phyloP scores from a whole-genome alignment of 1,140 invertebrate species.

The Brachionus paranguensis region DNA sequence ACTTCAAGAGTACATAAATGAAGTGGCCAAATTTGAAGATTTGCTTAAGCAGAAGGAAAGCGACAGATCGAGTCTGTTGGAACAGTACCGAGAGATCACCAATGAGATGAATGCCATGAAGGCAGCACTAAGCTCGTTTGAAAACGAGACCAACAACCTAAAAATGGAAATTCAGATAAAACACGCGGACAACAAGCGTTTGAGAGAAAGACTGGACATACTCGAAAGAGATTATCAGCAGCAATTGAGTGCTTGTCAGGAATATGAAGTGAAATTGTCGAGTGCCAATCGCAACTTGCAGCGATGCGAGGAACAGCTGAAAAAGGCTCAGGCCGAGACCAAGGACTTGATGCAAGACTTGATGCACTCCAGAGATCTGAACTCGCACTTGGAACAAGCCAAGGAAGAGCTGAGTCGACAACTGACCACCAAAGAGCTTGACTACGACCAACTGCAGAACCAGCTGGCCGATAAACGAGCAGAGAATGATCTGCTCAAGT shows the following conservation, averaged over 20 bases:
- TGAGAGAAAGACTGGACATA: constrained; percentile 50
- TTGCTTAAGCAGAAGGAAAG: constrained; percentile 52
- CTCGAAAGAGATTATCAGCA: constrained; percentile 52
- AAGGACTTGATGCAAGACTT: constrained; percentile 49
- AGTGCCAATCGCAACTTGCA: constrained; percentile 49
- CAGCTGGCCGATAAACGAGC: constrained; percentile 49
- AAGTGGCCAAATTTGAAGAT: constrained; percentile 53
- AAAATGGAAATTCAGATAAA: constrained; percentile 52
- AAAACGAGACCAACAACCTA: constrained; percentile 53
- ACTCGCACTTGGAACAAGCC: constrained; percentile 48
- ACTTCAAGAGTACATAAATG: constrained; percentile 53
- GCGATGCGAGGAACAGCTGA: constrained; percentile 49
- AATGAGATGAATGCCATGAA: constrained; percentile 52
- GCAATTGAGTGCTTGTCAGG: constrained; percentile 49
- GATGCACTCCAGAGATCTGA: constrained; percentile 50
- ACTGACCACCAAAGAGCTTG: constrained; percentile 48
- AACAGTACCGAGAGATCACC: constrained; percentile 53
- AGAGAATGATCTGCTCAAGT: constrained; percentile 48
- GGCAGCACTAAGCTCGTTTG: constrained; percentile 50
- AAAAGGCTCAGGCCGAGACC: constrained; percentile 49
- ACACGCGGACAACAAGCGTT: constrained; percentile 50
- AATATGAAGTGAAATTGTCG: constrained; percentile 53
- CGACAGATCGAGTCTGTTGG: constrained; percentile 51
- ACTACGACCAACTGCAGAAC: constrained; percentile 52
- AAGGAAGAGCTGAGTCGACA: constrained; percentile 53